Evolutionary conservation across 2,113 vertebrate species (phyloP), one percentile per base, ranked within the genome.

Genomic region (Crotalus helleri): DNA sequence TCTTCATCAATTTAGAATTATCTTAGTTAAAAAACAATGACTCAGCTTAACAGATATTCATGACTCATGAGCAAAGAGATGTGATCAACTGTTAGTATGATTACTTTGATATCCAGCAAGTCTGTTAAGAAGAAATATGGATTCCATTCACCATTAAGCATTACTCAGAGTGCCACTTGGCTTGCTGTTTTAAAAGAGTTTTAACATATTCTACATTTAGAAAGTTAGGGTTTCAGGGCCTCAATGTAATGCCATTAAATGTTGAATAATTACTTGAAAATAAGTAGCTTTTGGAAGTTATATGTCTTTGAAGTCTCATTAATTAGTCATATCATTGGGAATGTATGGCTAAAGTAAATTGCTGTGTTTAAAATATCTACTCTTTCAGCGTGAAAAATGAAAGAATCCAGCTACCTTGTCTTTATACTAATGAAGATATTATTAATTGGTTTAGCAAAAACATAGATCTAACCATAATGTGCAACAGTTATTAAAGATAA

Each of bases 401-500:
- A 98, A 97, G 96, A 97, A 97, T 97, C 97, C 98, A 97, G 97
- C 97, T 98, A 98, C 98, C 98, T 98, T 98, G 98, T 98, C 97
- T 98, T 98, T 98, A 97, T 97, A 98, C 98, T 98, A 98, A 98
- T 98, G 98, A 98, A 98, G 98, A 98, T 98, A 98, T 98, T 98
- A 98, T 98, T 98, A 98, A 98, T 98, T 98, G 98, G 98, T 98
- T 98, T 98, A 98, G 98, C 98, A 98, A 98, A 98, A 98, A 98
- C 98, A 98, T 98, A 98, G 98, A 98, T 98, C 98, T 98, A 98
- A 97, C 98, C 97, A 97, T 98, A 98, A 98, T 98, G 98, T 98
- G 98, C 98, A 98, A 98, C 98, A 98, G 98, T 98, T 98, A 98
- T 98, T 98, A 98, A 98, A 98, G 98, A 98, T 98, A 98, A 98